Evolutionary conservation across 2,888 invertebrate genomes (phyloP).

Genomic region (Mesoligia furuncula): DNA sequence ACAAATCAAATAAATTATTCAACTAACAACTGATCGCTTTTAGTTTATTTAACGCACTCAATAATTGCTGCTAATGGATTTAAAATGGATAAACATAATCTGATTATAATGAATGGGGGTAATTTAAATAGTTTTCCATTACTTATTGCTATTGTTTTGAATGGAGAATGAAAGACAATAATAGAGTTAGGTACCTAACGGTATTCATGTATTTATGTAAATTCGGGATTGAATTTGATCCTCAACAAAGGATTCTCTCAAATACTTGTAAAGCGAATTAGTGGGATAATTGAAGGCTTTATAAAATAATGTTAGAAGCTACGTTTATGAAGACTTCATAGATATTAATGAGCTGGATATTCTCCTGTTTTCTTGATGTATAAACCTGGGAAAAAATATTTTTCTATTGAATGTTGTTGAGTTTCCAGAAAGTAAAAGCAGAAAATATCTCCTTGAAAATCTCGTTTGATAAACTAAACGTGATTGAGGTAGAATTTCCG

Average conservation of each 20-base stretch:
- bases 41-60: constrained; percentile 22
- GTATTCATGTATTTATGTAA: constrained; percentile 25
- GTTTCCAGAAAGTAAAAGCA: background rate
- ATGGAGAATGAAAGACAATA: constrained; percentile 22
- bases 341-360: no score
- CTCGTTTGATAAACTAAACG: background rate
- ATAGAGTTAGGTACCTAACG: constrained; percentile 4
- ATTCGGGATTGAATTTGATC: constrained; percentile 32
- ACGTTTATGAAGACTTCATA: background rate
- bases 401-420: background rate
- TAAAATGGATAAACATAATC: constrained; percentile 50
- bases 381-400: background rate
- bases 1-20: constrained; percentile 58
- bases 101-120: constrained; percentile 57
- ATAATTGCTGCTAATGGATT: constrained; percentile 49
- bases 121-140: constrained; percentile 44
- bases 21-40: constrained; percentile 27
- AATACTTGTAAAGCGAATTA: constrained; percentile 25
- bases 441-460: background rate
- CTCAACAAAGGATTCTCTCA: constrained; percentile 9
- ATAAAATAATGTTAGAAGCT: background rate
- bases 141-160: constrained; percentile 50
- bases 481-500: background rate
- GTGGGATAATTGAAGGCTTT: background rate
- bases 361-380: background rate